Percentiles rank a stretch among this genome's conserved stretches.
These are phyloP conservation scores for Dioctria linearis DNA, from an alignment of 2,888 invertebrate species.

Conservation along the genomic window DNA sequence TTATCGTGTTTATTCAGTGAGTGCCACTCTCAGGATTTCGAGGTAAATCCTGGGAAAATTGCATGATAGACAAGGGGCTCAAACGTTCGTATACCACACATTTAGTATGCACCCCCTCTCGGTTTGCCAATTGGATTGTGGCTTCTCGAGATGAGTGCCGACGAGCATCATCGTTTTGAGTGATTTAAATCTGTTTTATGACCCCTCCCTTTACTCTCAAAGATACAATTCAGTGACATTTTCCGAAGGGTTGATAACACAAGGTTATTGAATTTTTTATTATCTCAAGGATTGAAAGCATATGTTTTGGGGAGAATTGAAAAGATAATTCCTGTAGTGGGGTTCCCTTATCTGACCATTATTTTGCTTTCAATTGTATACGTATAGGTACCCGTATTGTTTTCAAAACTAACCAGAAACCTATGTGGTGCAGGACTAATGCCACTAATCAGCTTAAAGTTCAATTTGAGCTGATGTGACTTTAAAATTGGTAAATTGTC, in stretches of 20 bases:
- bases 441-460: too few relatives aligned
- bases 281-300: constrained; percentile 25
- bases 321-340: too few relatives aligned
- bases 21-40: constrained; percentile 52
- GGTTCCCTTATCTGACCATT: too few relatives aligned
- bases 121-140: constrained; percentile 46
- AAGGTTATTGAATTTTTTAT: constrained; percentile 46
- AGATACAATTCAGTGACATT: constrained; percentile 4
- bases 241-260: constrained; percentile 49
- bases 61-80: background rate
- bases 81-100: background rate
- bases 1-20: constrained; percentile 63
- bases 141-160: constrained; percentile 39
- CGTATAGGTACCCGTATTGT: too few relatives aligned
- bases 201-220: constrained; percentile 26
- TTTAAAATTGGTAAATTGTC: too few relatives aligned
- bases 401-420: too few relatives aligned
- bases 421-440: too few relatives aligned
- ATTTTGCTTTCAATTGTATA: too few relatives aligned
- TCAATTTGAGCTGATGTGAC: too few relatives aligned
- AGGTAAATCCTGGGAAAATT: constrained; percentile 36
- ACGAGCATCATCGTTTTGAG: constrained; percentile 55
- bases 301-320: constrained; percentile 44
- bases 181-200: constrained; percentile 58
- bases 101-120: background rate